Base-by-base conservation (phyloP, 2,888 invertebrate genomes). In the Lepidocyrtoides sp. region DNA sequence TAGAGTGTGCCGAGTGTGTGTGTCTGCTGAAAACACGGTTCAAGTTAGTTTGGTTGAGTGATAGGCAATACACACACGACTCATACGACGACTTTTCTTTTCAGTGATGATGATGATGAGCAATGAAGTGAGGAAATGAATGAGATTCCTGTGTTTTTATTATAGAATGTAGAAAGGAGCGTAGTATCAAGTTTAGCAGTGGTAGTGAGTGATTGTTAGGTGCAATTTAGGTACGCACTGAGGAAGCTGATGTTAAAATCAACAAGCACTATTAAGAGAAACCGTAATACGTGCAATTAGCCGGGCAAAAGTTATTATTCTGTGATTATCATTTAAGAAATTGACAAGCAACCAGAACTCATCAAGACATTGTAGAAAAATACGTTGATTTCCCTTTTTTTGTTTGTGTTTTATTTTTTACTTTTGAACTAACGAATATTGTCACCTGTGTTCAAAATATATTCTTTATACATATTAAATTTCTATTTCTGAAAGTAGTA, bases 261-360 rank as follows among this genome's bases (percentile, higher is more conserved):
- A 57, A 20, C 57, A 20, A 20, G 20, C 17, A 20, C 7, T 10
- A 10, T 26, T 63, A 63, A 26, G 66, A 66, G 66, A 32, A 66
- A 66, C 32, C 66, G 29, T 66, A 66, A 66, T 66, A 66, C 66
- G 66, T 66, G 66, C 66, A 66, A 66, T 66, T 66, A 66, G 66
- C 17, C 32, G 0, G 36, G 36, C 32, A 63, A 29, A 29, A 1
- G 3, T 60, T 60, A 29, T 63, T 63, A 29, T 29, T 29, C 7
- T 26, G 29, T 66, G 29, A 66, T 66, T 60, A 60, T 60, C 23
- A 14, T 60, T 26, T n/a, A 60, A 60, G 26, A 60, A 60, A 60
- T 60, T 66, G 66, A 66, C 66, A 66, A 66, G 32, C 32, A 66
- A 66, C 66, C 66, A 66, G 66, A 66, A 66, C 1, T 60, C 12